phyloP scores from a whole-genome alignment of 2,888 invertebrate species.

The Cheilosia urbana region DNA sequence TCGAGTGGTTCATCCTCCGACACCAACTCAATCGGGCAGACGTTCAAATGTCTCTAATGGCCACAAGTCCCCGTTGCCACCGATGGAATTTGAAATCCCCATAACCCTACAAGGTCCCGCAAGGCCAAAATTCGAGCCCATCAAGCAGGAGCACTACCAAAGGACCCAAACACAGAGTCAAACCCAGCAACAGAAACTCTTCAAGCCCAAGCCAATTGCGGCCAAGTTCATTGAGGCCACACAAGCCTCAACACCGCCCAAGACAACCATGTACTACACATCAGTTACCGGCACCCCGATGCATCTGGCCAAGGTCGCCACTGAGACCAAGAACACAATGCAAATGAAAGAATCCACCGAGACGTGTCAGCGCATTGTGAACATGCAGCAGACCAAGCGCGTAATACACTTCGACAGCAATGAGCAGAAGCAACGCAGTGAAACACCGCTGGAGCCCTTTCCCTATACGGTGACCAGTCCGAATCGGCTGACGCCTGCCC shows the following conservation, averaged over 20 bases:
- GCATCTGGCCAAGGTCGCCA: constrained; percentile 86
- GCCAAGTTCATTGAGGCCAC: constrained; percentile 83
- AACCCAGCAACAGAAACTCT: constrained; percentile 81
- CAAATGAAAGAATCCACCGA: constrained; percentile 89
- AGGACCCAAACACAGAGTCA: constrained; percentile 81
- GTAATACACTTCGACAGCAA: constrained; percentile 88
- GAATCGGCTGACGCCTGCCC: constrained; percentile 81
- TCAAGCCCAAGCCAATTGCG: constrained; percentile 85
- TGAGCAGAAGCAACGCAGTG: constrained; percentile 78
- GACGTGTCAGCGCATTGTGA: constrained; percentile 87
- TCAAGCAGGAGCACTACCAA: constrained; percentile 83
- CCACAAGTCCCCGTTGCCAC: constrained; percentile 85
- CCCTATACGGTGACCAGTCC: constrained; percentile 84
- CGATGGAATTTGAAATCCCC: constrained; percentile 86
- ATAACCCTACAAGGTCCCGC: constrained; percentile 83
- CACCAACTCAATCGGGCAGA: constrained; percentile 83
- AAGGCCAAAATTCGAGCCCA: constrained; percentile 86
- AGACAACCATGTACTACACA: constrained; percentile 85
- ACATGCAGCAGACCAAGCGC: constrained; percentile 88
- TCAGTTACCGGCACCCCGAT: constrained; percentile 86
- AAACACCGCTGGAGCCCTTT: constrained; percentile 82
- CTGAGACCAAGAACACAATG: constrained; percentile 88
- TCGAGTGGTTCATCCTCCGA: constrained; percentile 86
- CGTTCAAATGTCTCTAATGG: constrained; percentile 83
- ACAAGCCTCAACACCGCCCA: constrained; percentile 84